Conservation (phyloP, 2,888 invertebrate genomes). For the Diarsia rubi region DNA sequence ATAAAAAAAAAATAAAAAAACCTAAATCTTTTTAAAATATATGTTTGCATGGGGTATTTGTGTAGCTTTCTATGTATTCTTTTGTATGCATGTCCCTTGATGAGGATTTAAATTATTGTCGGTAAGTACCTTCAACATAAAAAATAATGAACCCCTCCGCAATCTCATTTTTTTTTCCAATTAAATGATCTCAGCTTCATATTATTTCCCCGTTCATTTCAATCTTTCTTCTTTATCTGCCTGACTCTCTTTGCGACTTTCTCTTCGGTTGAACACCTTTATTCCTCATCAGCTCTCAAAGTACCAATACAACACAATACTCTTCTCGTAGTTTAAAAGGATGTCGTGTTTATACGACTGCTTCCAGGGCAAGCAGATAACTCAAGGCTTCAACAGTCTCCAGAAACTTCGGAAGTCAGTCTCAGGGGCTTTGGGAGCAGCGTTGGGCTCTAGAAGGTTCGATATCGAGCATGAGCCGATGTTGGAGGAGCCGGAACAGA, state of each 20-base stretch:
- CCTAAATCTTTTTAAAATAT: neutral
- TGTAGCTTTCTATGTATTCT: conserved; percentile 44
- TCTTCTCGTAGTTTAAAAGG: conserved; percentile 87
- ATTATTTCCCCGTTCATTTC: neutral
- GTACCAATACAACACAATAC: conserved; percentile 63
- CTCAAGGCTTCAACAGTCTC: conserved; percentile 92
- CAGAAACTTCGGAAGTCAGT: conserved; percentile 94
- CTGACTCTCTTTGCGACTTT: conserved; percentile 8
- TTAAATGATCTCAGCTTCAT: conserved; percentile 16
- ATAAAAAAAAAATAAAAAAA: too few relatives aligned
- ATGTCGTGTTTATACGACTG: conserved; percentile 90
- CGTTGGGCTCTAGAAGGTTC: conserved; percentile 87
- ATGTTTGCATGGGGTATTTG: conserved; percentile 41
- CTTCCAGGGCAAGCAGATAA: conserved; percentile 89
- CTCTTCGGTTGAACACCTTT: conserved; percentile 74
- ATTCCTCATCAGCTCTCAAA: conserved; percentile 84
- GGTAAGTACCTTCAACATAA: neutral
- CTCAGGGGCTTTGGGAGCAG: conserved; percentile 91
- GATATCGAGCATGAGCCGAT: conserved; percentile 89
- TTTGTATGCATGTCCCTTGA: neutral
- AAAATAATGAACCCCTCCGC: neutral
- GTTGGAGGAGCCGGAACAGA: conserved; percentile 89
- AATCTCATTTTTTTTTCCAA: neutral
- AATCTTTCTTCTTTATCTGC: neutral
- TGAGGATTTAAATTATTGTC: neutral